These are phyloP conservation scores for Turnix velox DNA, from an alignment of 2,113 vertebrate species.

Conservation along the genomic window DNA sequence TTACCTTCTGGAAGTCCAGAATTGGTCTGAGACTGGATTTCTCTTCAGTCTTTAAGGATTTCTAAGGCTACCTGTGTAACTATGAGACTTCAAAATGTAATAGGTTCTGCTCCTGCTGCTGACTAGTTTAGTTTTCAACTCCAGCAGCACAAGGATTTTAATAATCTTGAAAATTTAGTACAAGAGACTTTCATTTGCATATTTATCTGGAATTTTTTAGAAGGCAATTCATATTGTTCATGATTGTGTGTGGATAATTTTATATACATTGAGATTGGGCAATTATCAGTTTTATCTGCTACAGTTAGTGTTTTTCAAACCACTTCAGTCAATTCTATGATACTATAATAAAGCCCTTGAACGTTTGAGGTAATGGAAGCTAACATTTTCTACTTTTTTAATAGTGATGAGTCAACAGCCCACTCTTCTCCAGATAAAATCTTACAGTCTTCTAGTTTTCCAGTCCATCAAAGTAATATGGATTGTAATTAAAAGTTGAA, in stretches of 20 bases:
- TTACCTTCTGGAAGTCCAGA: background rate
- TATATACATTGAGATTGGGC: background rate
- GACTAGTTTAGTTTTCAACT: background rate
- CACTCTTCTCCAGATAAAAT: background rate
- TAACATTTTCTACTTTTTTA: background rate
- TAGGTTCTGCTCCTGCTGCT: background rate
- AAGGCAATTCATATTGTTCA: background rate
- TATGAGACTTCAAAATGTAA: background rate
- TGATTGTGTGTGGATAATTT: background rate
- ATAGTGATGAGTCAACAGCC: background rate
- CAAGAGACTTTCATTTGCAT: background rate
- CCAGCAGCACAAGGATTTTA: background rate
- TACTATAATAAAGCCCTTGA: background rate
- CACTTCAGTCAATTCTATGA: background rate
- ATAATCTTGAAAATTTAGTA: background rate
- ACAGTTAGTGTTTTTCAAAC: background rate
- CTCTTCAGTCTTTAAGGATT: background rate
- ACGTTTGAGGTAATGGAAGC: background rate
- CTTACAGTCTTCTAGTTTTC: background rate
- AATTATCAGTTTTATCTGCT: background rate
- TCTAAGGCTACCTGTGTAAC: background rate
- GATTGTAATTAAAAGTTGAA: background rate
- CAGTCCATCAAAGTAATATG: no score
- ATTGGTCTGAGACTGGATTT: background rate
- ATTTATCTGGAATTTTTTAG: background rate